Evolutionary conservation across 2,113 vertebrate species (phyloP).

Genomic region (Mormyrus lacerda): DNA sequence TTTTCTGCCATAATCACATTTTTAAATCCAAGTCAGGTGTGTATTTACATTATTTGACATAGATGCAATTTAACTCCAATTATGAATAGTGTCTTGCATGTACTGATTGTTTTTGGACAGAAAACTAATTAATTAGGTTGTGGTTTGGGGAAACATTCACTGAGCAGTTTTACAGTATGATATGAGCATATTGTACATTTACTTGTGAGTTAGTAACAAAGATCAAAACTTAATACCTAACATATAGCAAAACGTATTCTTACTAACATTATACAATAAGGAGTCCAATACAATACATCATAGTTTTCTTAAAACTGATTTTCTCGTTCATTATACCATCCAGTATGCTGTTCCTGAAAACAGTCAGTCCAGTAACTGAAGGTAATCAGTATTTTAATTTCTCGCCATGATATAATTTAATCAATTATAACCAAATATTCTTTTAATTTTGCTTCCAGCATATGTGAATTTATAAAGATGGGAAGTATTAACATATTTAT

Average conservation of each 20-base stretch:
- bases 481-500: background rate
- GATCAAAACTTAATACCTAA: background rate
- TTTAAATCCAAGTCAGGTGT: conserved; percentile 53
- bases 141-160: background rate
- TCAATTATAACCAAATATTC: background rate
- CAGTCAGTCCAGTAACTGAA: background rate
- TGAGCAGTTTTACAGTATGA: background rate
- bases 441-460: background rate
- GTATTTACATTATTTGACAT: conserved; percentile 41
- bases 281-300: background rate
- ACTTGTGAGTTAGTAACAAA: background rate
- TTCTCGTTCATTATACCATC: background rate
- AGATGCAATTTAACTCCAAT: conserved; percentile 27
- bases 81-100: conserved; percentile 39
- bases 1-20: conserved; percentile 5
- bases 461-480: background rate
- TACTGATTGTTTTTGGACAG: conserved; percentile 38
- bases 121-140: background rate
- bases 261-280: background rate
- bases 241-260: background rate
- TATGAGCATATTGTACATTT: background rate
- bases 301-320: background rate
- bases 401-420: background rate
- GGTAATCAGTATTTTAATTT: background rate
- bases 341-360: background rate